These are phyloP conservation scores for Melinopterus prodromus DNA, from an alignment of 2,888 invertebrate genomes.

Conservation along the genomic window DNA sequence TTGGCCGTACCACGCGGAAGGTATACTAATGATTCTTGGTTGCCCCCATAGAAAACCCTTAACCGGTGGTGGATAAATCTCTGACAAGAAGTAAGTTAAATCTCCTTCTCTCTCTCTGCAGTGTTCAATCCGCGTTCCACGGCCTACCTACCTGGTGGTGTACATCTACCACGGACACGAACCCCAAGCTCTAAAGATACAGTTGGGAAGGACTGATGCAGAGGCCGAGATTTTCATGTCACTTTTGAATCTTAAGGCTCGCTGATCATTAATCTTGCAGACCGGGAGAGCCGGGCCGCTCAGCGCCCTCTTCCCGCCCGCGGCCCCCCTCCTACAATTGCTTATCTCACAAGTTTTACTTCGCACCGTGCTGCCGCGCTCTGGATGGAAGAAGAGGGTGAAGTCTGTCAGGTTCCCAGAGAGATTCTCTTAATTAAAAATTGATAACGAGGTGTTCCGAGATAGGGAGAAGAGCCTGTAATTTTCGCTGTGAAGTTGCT, in stretches of 20 bases:
- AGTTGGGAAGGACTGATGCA: slow-evolving; percentile 55
- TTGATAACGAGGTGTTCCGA: background rate
- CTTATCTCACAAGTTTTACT: slow-evolving; percentile 4
- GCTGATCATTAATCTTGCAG: slow-evolving; percentile 61
- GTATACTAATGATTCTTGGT: background rate
- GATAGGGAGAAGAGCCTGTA: background rate
- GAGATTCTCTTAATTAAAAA: slow-evolving; percentile 4
- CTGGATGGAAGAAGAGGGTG: slow-evolving; percentile 4
- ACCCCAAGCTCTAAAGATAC: slow-evolving; percentile 49
- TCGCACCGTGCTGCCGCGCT: background rate
- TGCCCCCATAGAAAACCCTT: slow-evolving; percentile 5
- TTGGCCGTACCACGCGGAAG: background rate
- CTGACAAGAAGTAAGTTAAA: slow-evolving; percentile 37
- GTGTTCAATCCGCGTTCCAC: slow-evolving; percentile 17
- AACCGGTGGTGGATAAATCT: slow-evolving; percentile 28
- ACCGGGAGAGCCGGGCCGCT: slow-evolving; percentile 44
- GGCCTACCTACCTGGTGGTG: slow-evolving; percentile 48
- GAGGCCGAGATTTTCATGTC: slow-evolving; percentile 62
- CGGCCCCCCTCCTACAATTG: background rate
- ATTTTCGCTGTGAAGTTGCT: background rate
- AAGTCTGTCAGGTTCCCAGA: slow-evolving; percentile 4
- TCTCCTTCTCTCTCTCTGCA: slow-evolving; percentile 30
- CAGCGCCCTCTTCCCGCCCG: slow-evolving; percentile 32
- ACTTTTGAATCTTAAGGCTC: slow-evolving; percentile 61
- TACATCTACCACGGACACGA: slow-evolving; percentile 54